These are phyloP conservation scores for Nyctereutes procyonoides DNA, from an alignment of 2,113 vertebrate species.

Conservation along the genomic window DNA sequence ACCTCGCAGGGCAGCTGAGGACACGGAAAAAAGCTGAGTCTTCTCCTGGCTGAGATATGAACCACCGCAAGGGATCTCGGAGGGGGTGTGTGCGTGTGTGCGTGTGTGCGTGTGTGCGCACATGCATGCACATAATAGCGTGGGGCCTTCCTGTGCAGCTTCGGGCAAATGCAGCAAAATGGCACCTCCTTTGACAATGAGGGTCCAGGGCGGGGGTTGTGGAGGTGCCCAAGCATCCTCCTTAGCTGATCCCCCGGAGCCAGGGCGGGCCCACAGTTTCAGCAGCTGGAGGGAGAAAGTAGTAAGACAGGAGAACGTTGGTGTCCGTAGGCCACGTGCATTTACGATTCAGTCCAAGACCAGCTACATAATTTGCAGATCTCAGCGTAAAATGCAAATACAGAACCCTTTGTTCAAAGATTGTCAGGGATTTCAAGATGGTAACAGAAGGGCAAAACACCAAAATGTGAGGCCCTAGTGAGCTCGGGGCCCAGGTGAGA, in stretches of 20 bases:
- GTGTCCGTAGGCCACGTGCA: background rate
- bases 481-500: background rate
- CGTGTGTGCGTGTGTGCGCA: background rate
- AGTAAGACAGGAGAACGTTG: accelerated
- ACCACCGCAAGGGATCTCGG: background rate
- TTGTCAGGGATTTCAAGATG: background rate
- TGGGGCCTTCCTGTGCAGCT: background rate
- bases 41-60: background rate
- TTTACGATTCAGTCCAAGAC: background rate
- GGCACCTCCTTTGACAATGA: background rate
- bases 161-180: background rate
- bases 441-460: background rate
- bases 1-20: background rate
- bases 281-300: background rate
- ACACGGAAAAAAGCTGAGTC: background rate
- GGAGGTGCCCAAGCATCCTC: background rate
- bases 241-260: background rate
- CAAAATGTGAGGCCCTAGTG: background rate
- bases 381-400: background rate
- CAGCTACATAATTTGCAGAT: background rate
- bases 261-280: background rate
- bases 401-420: background rate
- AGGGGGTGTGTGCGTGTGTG: background rate
- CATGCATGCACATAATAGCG: accelerated
- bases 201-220: accelerated